Conservation (phyloP, 2,113 vertebrate genomes). For the Marmota monax region DNA sequence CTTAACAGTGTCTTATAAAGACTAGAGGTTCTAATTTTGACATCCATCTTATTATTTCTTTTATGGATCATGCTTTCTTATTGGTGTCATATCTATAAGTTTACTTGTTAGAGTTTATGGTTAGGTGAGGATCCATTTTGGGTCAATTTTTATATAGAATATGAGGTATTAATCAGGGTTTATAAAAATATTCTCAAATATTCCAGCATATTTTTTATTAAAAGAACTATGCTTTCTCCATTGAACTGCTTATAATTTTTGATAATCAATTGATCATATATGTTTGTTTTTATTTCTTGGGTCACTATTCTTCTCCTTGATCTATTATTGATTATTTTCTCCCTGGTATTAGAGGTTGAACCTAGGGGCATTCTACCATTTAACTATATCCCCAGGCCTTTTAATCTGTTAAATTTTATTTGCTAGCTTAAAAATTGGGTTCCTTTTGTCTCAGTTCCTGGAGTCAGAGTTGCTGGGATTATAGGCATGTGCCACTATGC, state of each 20-base stretch:
- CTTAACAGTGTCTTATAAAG: not conserved
- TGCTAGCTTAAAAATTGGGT: too few relatives aligned
- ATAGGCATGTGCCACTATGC: too few relatives aligned
- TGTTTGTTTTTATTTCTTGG: not conserved
- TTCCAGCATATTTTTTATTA: constrained; percentile 8
- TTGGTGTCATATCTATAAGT: not conserved
- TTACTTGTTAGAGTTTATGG: not conserved
- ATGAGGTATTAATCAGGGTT: constrained; percentile 7
- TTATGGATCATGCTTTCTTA: not conserved
- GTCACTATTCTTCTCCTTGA: not conserved
- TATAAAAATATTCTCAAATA: not conserved
- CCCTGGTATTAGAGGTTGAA: too few relatives aligned
- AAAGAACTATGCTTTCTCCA: not conserved
- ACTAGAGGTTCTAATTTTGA: constrained; percentile 18
- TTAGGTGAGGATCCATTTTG: not conserved
- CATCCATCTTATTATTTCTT: not conserved
- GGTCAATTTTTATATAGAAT: not conserved
- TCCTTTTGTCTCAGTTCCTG: too few relatives aligned
- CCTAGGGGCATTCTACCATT: too few relatives aligned
- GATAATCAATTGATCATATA: not conserved
- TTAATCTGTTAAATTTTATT: too few relatives aligned
- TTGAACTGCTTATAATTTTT: not conserved
- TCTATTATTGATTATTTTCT: not conserved
- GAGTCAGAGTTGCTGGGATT: too few relatives aligned
- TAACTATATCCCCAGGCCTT: too few relatives aligned